Conservation (phyloP, 2,113 vertebrate species). For the Dasyurus viverrinus region DNA sequence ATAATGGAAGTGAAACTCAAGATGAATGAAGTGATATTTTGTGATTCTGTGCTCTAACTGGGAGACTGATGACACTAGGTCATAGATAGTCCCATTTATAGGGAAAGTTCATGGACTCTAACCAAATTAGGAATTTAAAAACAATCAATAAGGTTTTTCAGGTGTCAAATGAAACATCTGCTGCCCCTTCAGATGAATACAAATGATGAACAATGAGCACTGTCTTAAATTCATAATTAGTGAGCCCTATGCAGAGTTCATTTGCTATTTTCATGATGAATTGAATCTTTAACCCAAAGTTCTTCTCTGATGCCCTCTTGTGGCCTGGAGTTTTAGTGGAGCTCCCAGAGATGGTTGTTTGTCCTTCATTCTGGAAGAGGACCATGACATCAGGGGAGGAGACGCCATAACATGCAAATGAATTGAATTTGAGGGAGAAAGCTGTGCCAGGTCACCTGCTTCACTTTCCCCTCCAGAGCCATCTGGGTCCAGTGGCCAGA, state of each 20-base stretch:
- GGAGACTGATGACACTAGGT: background rate
- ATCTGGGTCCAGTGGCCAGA: too few species aligned
- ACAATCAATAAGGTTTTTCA: slow-evolving; percentile 34
- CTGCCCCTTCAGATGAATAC: slow-evolving; percentile 41
- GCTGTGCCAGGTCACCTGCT: too few species aligned
- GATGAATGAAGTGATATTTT: background rate
- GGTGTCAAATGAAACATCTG: slow-evolving; percentile 36
- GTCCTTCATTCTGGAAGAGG: too few species aligned
- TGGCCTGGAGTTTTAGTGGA: background rate
- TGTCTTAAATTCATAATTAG: background rate
- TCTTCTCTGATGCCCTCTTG: background rate
- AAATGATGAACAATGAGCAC: background rate
- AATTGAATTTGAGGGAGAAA: too few species aligned
- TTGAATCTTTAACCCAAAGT: background rate
- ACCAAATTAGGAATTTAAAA: slow-evolving; percentile 55
- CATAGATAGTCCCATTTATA: slow-evolving; percentile 22
- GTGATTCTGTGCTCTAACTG: background rate
- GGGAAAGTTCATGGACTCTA: slow-evolving; percentile 30
- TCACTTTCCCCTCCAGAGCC: too few species aligned
- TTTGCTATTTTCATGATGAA: background rate
- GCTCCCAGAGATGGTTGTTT: background rate
- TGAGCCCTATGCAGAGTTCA: background rate
- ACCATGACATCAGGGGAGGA: too few species aligned
- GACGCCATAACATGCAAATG: too few species aligned
- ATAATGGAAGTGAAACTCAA: background rate